A percentile compares a stretch with the other conserved stretches of the same genome.
Conservation (phyloP, 2,113 vertebrate genomes). For the Trichechus manatus region DNA sequence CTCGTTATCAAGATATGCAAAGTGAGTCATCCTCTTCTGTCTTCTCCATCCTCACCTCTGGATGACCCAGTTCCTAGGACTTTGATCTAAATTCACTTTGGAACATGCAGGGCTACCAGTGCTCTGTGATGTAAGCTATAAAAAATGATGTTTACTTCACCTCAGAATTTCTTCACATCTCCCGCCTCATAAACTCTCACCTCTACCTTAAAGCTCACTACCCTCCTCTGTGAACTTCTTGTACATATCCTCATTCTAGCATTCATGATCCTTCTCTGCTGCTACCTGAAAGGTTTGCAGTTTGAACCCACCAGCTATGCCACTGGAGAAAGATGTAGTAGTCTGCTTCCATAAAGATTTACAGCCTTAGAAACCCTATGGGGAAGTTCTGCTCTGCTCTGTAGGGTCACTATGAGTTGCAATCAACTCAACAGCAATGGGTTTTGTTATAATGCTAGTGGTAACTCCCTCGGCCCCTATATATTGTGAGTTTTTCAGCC, state of each 20-base stretch:
- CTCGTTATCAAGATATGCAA: background rate
- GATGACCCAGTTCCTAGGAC: background rate
- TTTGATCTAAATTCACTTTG: background rate
- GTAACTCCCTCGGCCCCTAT: background rate
- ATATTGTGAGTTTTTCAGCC: background rate
- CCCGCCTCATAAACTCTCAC: background rate
- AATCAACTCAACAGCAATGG: too few relatives aligned
- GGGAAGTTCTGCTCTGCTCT: background rate
- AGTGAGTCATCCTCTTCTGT: accelerated
- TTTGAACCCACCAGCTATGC: background rate
- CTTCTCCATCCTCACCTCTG: background rate
- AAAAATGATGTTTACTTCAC: background rate
- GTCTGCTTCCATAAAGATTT: background rate
- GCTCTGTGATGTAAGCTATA: background rate
- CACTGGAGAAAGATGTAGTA: background rate
- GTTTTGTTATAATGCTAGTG: background rate
- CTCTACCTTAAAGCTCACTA: background rate
- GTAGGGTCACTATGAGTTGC: too few relatives aligned
- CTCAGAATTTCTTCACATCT: background rate
- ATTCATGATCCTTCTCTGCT: background rate
- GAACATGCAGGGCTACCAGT: background rate
- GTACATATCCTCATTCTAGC: background rate
- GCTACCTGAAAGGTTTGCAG: background rate
- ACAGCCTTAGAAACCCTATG: background rate
- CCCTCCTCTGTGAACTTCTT: background rate